Percentiles rank a stretch among this genome's conserved stretches.
These are phyloP conservation scores for Sterna hirundo DNA, from an alignment of 2,113 vertebrate genomes.

Conservation along the genomic window DNA sequence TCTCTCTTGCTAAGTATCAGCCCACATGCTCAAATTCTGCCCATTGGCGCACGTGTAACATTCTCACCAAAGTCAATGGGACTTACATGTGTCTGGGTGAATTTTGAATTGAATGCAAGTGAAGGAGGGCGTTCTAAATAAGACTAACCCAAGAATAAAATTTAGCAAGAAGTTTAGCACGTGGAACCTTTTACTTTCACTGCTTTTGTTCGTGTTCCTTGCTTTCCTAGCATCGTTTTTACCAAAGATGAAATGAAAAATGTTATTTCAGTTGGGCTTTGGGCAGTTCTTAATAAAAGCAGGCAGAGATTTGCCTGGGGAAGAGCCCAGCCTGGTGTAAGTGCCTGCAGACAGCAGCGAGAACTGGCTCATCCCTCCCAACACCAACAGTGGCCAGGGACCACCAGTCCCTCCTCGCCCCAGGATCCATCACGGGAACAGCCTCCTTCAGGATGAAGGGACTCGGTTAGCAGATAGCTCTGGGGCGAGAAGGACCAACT, in stretches of 20 bases:
- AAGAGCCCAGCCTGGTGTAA: neutral
- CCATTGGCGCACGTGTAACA: neutral
- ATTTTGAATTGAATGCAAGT: neutral
- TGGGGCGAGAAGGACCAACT: neutral
- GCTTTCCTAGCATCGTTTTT: neutral
- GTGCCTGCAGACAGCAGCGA: neutral
- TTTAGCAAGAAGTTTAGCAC: fast-evolving
- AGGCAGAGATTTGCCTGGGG: neutral
- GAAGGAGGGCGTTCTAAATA: neutral
- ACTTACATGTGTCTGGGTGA: neutral
- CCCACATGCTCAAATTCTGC: neutral
- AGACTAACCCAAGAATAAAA: neutral
- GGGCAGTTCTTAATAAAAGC: neutral
- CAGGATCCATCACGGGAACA: neutral
- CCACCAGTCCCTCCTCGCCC: fast-evolving
- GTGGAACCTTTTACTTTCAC: neutral
- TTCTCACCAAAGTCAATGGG: neutral
- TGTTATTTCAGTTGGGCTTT: neutral
- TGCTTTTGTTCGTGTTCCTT: neutral
- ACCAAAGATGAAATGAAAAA: neutral
- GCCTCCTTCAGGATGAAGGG: neutral
- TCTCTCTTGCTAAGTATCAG: neutral
- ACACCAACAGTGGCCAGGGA: neutral
- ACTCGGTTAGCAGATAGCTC: neutral
- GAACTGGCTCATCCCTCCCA: neutral